These are phyloP conservation scores for Lates japonicus DNA, from an alignment of 2,797 vertebrate genomes.

Conservation along the genomic window DNA sequence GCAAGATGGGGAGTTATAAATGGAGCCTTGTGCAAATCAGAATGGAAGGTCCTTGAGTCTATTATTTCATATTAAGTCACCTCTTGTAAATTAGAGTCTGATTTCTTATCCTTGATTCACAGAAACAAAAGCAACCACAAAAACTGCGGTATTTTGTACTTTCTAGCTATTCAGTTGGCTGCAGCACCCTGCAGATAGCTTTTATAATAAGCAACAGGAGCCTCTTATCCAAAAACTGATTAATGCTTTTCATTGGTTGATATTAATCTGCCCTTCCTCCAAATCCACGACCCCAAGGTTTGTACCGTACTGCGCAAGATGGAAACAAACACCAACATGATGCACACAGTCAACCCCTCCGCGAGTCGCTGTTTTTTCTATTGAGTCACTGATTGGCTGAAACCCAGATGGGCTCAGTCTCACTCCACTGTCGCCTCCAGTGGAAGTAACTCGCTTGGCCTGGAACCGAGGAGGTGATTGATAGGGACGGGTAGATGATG, in stretches of 20 bases:
- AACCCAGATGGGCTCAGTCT: slow-evolving; percentile 66
- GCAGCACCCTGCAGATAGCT: slow-evolving; percentile 33
- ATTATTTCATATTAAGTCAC: slow-evolving; percentile 19
- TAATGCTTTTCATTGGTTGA: slow-evolving; percentile 57
- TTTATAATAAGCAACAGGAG: slow-evolving; percentile 51
- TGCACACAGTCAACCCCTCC: slow-evolving; percentile 29
- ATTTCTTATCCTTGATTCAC: slow-evolving; percentile 23
- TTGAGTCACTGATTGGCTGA: slow-evolving; percentile 68
- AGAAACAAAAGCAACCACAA: slow-evolving; percentile 36
- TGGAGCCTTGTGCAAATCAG: background rate
- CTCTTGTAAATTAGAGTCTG: slow-evolving; percentile 7
- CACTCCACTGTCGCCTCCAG: slow-evolving; percentile 32
- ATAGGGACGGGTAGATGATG: slow-evolving; percentile 70
- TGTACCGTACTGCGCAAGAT: slow-evolving; percentile 15
- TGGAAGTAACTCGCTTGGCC: slow-evolving; percentile 47
- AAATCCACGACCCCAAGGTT: slow-evolving; percentile 51
- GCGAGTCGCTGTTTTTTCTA: slow-evolving; percentile 53
- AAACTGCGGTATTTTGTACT: background rate
- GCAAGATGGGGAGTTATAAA: slow-evolving; percentile 4
- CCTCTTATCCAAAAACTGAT: slow-evolving; percentile 32
- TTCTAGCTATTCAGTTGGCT: slow-evolving; percentile 6
- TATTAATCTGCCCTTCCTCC: slow-evolving; percentile 51
- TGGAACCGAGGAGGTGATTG: slow-evolving; percentile 67
- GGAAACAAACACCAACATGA: slow-evolving; percentile 51
- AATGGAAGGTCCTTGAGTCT: slow-evolving; percentile 24